Base-by-base conservation (phyloP, 2,888 invertebrate genomes). In the Diarsia dahlii region DNA sequence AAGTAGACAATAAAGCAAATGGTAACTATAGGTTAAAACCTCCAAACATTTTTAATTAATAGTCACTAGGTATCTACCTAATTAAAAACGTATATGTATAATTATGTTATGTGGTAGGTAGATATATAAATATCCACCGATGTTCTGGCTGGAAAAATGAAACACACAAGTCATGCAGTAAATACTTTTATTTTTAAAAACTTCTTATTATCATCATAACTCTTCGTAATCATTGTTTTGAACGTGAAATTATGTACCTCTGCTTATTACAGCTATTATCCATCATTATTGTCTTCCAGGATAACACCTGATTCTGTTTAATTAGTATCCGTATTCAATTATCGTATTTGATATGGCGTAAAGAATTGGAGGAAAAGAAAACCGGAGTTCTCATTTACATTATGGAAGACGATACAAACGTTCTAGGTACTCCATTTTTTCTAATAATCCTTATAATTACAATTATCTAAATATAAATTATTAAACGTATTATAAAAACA, bases 261-360 rank as follows among this genome's bases (percentile, higher is more conserved):
- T 94, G 94, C 93, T 93, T 94, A 94, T 85, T 82, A 92, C 92
- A 93, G 94, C 94, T 95, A 95, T 95, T 93, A 94, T 94, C 93
- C 94, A 91, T 93, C 95, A 95, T 96, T 96, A 96, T 96, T 96
- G 96, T 96, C 96, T 94, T 94, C 94, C 96, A 95, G 95, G 95
- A 93, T 94, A 93, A 93, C 89, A 94, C 95, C 95, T 95, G 95
- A 89, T 90, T 89, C 88, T 89, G 90, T 89, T 82, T 90, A 91
- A 88, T 89, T 89, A 90, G 80, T 89, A 90, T 90, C 88, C 89
- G 89, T 90, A 88, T 89, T 91, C 86, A 88, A 90, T 90, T 89
- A 89, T 84, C 84, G 76, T 84, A 83, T 87, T 82, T 91, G 90
- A 90, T 92, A 92, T 93, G 92, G 89, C 85, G 90, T 84, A 93